Conservation (phyloP, 2,113 vertebrate species). For the Zosterops lateralis region DNA sequence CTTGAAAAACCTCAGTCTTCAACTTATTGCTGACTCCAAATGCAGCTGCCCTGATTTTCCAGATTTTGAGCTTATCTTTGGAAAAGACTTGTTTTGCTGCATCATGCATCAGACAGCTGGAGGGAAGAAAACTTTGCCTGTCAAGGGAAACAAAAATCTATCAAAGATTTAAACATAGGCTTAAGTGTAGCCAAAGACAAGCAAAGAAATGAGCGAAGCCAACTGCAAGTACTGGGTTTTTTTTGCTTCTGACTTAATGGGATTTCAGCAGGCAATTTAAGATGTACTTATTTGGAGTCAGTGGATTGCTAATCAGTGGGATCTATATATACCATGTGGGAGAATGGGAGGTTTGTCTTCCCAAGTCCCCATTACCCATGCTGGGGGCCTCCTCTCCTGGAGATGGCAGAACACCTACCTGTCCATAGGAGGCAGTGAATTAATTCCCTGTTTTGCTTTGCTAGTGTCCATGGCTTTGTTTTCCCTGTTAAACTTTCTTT, state of each 20-base stretch:
- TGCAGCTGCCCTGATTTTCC: not conserved
- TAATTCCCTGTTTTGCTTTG: not conserved
- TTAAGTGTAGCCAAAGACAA: not conserved
- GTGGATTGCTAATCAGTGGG: not conserved
- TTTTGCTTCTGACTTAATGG: not conserved
- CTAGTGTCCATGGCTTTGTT: not conserved
- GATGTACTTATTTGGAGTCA: not conserved
- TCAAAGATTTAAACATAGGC: not conserved
- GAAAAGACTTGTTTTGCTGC: not conserved
- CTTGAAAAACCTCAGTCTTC: not conserved
- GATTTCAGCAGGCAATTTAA: not conserved
- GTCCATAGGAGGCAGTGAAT: not conserved
- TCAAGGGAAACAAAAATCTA: not conserved
- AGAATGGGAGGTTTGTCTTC: not conserved
- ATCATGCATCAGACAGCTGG: no score
- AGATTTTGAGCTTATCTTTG: not conserved
- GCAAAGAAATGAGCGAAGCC: not conserved
- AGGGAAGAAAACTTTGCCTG: not conserved
- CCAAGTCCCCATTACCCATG: accelerated
- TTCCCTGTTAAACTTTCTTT: not conserved
- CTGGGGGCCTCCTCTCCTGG: not conserved
- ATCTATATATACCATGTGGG: not conserved
- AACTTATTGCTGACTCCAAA: not conserved
- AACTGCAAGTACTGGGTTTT: not conserved
- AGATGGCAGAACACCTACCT: not conserved